These are phyloP conservation scores for Sclerurus mexicanus DNA, from an alignment of 2,113 vertebrate genomes.

Conservation along the genomic window DNA sequence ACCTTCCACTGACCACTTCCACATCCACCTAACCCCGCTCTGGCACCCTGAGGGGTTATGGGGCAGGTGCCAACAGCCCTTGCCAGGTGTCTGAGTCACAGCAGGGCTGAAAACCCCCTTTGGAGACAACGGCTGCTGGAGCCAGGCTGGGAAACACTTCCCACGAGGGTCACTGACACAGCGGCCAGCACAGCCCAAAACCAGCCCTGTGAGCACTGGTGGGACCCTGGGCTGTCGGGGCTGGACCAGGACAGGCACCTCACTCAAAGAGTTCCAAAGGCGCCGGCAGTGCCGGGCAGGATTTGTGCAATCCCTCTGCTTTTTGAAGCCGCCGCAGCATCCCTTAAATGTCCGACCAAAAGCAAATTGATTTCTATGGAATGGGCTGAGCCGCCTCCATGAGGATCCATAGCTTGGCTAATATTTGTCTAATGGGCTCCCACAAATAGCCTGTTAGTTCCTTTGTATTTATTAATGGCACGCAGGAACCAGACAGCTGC, in stretches of 20 bases:
- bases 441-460: neutral
- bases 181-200: rapidly evolving
- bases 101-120: neutral
- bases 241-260: neutral
- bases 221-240: rapidly evolving
- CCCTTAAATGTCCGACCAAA: rapidly evolving
- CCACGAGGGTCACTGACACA: rapidly evolving
- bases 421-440: neutral
- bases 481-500: neutral
- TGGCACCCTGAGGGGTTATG: no score
- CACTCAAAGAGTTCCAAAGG: neutral
- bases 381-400: neutral
- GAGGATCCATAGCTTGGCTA: neutral
- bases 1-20: neutral
- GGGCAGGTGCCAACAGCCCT: neutral
- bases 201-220: rapidly evolving
- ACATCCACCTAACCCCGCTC: rapidly evolving
- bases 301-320: neutral
- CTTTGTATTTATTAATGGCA: neutral
- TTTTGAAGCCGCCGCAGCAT: neutral
- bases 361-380: neutral
- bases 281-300: neutral
- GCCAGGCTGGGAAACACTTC: neutral
- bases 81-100: neutral
- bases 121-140: neutral